These are phyloP conservation scores for Silurus glanis DNA, from an alignment of 2,113 vertebrate species.

Conservation along the genomic window DNA sequence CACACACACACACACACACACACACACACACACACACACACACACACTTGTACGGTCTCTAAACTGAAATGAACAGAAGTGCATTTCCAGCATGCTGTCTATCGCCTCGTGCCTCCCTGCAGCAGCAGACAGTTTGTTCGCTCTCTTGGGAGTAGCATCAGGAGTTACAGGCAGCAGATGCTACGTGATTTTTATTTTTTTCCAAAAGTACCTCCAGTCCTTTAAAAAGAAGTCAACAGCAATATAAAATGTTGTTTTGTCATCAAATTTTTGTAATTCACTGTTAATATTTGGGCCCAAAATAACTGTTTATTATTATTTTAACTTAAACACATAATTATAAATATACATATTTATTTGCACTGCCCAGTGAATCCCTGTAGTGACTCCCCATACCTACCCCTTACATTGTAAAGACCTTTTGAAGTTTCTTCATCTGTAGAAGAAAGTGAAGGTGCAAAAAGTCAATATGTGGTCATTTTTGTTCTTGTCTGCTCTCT, in stretches of 20 bases:
- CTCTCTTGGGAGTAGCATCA: constrained; percentile 50
- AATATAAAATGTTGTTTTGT: not conserved
- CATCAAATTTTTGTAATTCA: not conserved
- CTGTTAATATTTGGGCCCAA: not conserved
- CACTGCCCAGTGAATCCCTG: constrained; percentile 2
- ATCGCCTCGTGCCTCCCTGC: constrained; percentile 41
- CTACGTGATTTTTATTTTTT: constrained; percentile 42
- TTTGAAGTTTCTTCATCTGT: constrained; percentile 14
- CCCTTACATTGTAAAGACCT: not conserved
- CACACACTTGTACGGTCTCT: not conserved
- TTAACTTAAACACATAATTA: constrained; percentile 1
- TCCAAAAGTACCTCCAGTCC: constrained; percentile 12
- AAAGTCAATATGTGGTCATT: constrained; percentile 1
- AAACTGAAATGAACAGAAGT: constrained; percentile 52
- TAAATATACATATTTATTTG: constrained; percentile 3
- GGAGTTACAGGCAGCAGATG: constrained; percentile 59
- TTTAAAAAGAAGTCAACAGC: not conserved
- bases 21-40: constrained; percentile 41
- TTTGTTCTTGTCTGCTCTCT: constrained; percentile 15
- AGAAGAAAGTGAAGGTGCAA: constrained; percentile 10
- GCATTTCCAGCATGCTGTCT: constrained; percentile 57
- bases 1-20: constrained; percentile 33
- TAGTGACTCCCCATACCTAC: constrained; percentile 22
- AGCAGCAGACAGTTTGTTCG: constrained; percentile 45
- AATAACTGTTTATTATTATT: not conserved